Evolutionary conservation across 2,888 invertebrate genomes (phyloP), one percentile per base, ranked within the genome.

Genomic region (Tridacna crocea): DNA sequence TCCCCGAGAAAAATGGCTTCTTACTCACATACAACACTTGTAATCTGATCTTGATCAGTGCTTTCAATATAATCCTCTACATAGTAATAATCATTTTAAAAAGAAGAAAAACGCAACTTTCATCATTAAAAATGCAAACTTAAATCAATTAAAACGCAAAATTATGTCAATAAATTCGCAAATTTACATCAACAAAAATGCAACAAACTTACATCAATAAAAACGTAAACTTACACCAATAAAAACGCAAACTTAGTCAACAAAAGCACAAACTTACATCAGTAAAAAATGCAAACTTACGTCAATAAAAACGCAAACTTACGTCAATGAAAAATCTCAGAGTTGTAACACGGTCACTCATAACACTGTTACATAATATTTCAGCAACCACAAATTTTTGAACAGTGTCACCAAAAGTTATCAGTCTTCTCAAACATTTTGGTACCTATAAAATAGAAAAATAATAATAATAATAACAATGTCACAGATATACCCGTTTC

Each of bases 241-340:
- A 46, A 82, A 84, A 61, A 82, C 2, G 2, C 36, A 36, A 36
- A 36, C 36, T 36, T 36, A 36, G 8, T 36, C 36, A 36, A 36
- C 8, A 36, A n/a, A n/a, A n/a, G n/a, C n/a, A n/a, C n/a, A n/a
- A 60, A 26, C n/a, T 74, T 74, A 79, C 84, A 73, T 79, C 68
- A 55, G n/a, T 36, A 36, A 36, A 36, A 36, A 36, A 36, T 4
- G 2, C 36, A 36, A 36, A 36, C 36, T 36, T 36, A 36, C 36
- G 8, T 36, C 36, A 36, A 36, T 36, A 36, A n/a, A n/a, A n/a
- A n/a, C n/a, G n/a, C n/a, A n/a, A 60, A 26, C n/a, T 74, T 74
- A 79, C 84, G 70, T 79, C 68, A 55, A 82, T 58, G 48, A 82
- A 84, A 61, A 82, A 82, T 47, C 75, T 82, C 0, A 82, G 19